phyloP scores from a whole-genome alignment of 1,140 invertebrate genomes.

The Mylabris phalerata region DNA sequence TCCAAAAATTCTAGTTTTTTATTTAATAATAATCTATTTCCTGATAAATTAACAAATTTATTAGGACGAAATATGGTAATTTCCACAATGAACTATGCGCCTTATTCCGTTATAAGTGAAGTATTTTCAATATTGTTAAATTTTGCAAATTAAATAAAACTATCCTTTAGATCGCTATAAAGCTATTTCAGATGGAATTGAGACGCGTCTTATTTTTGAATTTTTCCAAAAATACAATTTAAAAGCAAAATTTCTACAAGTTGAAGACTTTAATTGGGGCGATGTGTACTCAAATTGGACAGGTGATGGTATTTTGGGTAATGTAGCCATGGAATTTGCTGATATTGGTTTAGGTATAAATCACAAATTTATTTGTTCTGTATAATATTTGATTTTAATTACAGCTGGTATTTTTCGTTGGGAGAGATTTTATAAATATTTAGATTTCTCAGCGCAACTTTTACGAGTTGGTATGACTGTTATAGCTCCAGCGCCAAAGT shows the following conservation, averaged over 20 bases:
- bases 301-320: slow-evolving; percentile 2
- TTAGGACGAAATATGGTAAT: slow-evolving; percentile 8
- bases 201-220: neutral
- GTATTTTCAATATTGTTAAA: too few relatives aligned
- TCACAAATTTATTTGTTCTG: too few relatives aligned
- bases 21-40: slow-evolving; percentile 13
- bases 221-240: slow-evolving; percentile 6
- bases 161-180: neutral
- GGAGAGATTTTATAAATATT: too few relatives aligned
- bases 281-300: slow-evolving; percentile 9
- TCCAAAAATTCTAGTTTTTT: slow-evolving; percentile 13
- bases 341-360: slow-evolving; percentile 5
- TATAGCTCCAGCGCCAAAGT: too few relatives aligned
- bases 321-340: neutral
- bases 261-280: slow-evolving; percentile 4
- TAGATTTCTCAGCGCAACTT: too few relatives aligned
- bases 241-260: neutral
- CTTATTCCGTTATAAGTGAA: slow-evolving; percentile 16
- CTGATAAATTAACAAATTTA: slow-evolving; percentile 6
- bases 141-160: neutral
- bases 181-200: neutral
- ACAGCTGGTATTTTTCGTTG: too few relatives aligned
- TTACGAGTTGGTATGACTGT: too few relatives aligned
- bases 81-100: slow-evolving; percentile 17
- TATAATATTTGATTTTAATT: too few relatives aligned